Base-by-base conservation (phyloP, 2,888 invertebrate species). In the Galeruca laticollis region DNA sequence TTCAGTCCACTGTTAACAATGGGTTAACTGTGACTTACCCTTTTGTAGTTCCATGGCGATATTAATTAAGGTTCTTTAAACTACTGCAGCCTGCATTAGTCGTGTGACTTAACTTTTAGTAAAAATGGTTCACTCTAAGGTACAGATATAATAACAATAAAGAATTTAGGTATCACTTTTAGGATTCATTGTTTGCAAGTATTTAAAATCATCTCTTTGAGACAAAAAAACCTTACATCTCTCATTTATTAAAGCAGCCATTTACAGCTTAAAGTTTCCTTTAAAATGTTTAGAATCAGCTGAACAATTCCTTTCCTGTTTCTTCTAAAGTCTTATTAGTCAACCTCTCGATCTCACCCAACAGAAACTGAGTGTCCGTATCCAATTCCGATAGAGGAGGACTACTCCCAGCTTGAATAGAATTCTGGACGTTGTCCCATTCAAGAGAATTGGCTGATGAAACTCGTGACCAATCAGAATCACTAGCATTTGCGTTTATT, bases 391-490 rank as follows among this genome's bases (percentile, higher is more conserved):
- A 83, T 82, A 87, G 84, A 20, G 85, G 87, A 60, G 84, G 82
- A 73, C 82, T 83, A n/a, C 77, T 77, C 3, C 33, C 65, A 18
- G 51, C 63, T 40, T 82, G 81, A 18, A 79, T 76, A 1, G 82
- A 79, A 43, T 86, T 84, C 71, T 89, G 89, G 2, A 90, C 88
- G 40, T 87, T 88, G 80, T 92, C 91, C 92, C 92, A 92, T 83
- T 92, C 92, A 57, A 92, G 85, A 2, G 91, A 91, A 79, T 91
- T 90, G 5, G 90, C 90, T 9, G 90, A 91, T 5, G 90, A 89
- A 49, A 89, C 88, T 76, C 89, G 86, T 0, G 90, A 90, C 89
- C 89, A 90, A 72, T 87, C 88, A 10, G 87, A 78, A 79, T 86
- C 79, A 80, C 86, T 82, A 47, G 78, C 80, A 33, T 77, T 74